phyloP scores from a whole-genome alignment of 2,888 invertebrate genomes.

The Cyclophora albipunctata region DNA sequence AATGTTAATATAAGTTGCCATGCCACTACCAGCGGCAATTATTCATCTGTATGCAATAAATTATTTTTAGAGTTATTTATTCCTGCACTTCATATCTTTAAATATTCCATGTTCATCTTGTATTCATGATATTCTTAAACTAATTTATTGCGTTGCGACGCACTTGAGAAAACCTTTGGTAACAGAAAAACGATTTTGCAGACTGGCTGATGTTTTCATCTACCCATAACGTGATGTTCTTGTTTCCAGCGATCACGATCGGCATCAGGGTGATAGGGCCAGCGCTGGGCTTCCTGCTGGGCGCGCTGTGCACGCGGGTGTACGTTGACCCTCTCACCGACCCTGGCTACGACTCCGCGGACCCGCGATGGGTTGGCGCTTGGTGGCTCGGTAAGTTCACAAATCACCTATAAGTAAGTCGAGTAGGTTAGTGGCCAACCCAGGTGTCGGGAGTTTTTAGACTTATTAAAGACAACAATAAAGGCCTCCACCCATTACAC shows the following conservation, averaged over 20 bases:
- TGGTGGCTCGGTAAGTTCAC: conserved; percentile 93
- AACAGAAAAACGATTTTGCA: too few species aligned
- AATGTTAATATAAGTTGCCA: conserved; percentile 10
- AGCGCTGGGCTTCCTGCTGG: conserved; percentile 91
- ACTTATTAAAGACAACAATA: too few species aligned
- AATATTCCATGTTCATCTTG: background rate
- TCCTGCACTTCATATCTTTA: background rate
- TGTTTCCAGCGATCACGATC: conserved; percentile 86
- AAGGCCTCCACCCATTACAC: too few species aligned
- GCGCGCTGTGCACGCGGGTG: conserved; percentile 90
- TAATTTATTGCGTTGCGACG: background rate
- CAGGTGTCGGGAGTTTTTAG: too few species aligned
- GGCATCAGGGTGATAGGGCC: conserved; percentile 94
- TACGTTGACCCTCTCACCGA: conserved; percentile 86
- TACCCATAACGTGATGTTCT: background rate
- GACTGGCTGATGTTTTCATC: too few species aligned
- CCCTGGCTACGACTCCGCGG: conserved; percentile 84
- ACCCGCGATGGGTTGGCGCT: conserved; percentile 95
- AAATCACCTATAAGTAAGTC: too few species aligned
- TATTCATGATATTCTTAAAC: background rate
- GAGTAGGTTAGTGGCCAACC: too few species aligned
- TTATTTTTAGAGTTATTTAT: background rate
- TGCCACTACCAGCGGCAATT: conserved; percentile 2
- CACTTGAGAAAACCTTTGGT: too few species aligned
- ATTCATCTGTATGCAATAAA: background rate